phyloP scores from a whole-genome alignment of 1,140 invertebrate genomes.

The Muscidifurax raptorellus region DNA sequence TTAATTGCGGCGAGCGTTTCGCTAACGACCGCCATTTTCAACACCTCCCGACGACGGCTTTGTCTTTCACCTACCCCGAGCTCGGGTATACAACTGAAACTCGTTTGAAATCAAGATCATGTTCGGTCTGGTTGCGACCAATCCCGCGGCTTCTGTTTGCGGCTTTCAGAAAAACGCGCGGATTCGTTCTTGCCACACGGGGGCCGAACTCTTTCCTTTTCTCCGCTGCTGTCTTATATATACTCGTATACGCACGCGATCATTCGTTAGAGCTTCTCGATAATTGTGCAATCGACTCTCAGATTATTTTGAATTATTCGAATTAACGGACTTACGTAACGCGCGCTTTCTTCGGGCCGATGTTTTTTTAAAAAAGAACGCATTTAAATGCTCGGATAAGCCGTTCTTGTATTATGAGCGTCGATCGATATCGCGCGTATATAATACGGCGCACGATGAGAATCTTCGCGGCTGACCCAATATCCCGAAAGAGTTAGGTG shows the following conservation, averaged over 20 bases:
- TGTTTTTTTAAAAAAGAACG: too few relatives aligned
- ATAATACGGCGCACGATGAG: too few relatives aligned
- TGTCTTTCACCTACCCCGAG: constrained; percentile 15
- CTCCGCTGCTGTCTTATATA: too few relatives aligned
- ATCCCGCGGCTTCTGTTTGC: background rate
- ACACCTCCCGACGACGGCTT: constrained; percentile 19
- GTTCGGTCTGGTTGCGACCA: constrained; percentile 2
- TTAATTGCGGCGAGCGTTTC: constrained; percentile 57
- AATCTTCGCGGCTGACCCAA: too few relatives aligned
- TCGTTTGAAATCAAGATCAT: constrained; percentile 17
- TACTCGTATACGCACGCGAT: too few relatives aligned
- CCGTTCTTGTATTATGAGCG: too few relatives aligned
- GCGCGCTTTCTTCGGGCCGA: background rate
- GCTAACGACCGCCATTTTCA: constrained; percentile 61
- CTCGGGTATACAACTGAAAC: constrained; percentile 11
- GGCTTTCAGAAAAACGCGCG: constrained; percentile 6
- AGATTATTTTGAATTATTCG: background rate
- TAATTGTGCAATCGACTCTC: background rate
- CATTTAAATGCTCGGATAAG: background rate
- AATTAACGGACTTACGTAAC: too few relatives aligned
- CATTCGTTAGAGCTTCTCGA: background rate
- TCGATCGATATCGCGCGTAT: too few relatives aligned
- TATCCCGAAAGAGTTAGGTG: too few relatives aligned
- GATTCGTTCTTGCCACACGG: background rate
- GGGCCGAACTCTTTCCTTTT: background rate